Base-by-base conservation (phyloP, 1,140 invertebrate genomes). In the Zaprionus inermis region DNA sequence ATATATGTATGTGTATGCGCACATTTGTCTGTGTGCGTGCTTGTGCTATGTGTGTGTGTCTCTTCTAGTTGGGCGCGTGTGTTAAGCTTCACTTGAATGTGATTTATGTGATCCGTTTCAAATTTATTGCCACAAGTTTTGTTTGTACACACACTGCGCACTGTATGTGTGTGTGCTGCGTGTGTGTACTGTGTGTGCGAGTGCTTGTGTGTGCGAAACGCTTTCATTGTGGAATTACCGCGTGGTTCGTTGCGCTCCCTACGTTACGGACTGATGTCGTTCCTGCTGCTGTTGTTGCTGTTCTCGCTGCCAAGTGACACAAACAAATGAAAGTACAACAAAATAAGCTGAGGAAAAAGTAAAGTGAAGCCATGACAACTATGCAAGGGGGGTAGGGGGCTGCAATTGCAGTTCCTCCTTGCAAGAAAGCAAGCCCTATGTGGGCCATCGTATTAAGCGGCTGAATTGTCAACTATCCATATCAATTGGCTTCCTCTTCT, bases 41-140 rank as follows among this genome's bases (percentile, higher is more conserved):
- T 41, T 63, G 49, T 67, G 20, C 12, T 56, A 10, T 72, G 73
- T 66, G 49, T 76, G 59, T 72, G 68, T 78, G 75, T 72, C 82
- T 78, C 72, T 78, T 84, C 84, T 83, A 89, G 80, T 88, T 89
- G 80, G 81, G 80, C 78, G 80, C 84, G 84, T 89, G 84, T 90
- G 84, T 88, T 90, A 88, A 88, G 84, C 84, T 88, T 88, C 84
- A 88, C 84, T 88, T 88, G 84, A 88, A 88, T 89, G 84, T 88
- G 84, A 88, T 88, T 88, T 88, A 88, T 88, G 84, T 88, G 84
- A 88, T 88, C 84, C 84, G 84, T 81, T 84, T 77, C 22, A 84
- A 88, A 88, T 88, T 88, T 88, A 88, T 88, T 73, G 84, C 84
- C 84, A 64, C 78, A 88, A 88, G 70, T 88, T 88, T 88, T 88